phyloP scores from a whole-genome alignment of 2,888 invertebrate species.

The Portevinia maculata region DNA sequence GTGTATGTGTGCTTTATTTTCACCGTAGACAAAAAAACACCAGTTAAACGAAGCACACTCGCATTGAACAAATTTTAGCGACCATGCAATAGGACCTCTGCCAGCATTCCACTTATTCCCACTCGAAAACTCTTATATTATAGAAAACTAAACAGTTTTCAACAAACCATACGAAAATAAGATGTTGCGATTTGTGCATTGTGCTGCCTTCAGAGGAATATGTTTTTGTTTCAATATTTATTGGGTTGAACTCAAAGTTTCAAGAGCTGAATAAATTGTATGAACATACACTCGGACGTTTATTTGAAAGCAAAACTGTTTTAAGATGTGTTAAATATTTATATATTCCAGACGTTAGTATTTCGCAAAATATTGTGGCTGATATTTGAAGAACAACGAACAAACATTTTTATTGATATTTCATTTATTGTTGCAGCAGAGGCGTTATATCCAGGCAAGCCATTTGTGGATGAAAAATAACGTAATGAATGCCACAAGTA shows the following conservation, averaged over 20 bases:
- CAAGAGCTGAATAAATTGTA: constrained; percentile 2
- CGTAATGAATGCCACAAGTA: no score
- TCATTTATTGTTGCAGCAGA: no score
- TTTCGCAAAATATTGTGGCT: no score
- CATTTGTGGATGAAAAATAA: no score
- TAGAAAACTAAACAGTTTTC: constrained; percentile 17
- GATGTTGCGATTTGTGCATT: background rate
- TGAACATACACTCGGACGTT: background rate
- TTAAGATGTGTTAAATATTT: no score
- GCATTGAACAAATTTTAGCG: constrained; percentile 1
- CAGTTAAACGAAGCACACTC: background rate
- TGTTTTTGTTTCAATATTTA: constrained; percentile 28
- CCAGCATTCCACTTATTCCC: constrained; percentile 16
- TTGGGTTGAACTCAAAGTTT: constrained; percentile 38
- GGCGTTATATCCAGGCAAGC: no score
- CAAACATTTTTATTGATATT: no score
- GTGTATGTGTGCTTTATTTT: background rate
- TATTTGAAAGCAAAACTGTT: background rate
- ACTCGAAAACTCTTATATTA: constrained; percentile 45
- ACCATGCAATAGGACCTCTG: background rate
- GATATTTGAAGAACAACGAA: no score
- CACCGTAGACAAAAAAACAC: background rate
- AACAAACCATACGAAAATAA: background rate
- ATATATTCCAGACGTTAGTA: no score
- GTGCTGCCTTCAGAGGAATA: no score